Base-by-base conservation (phyloP, 1,140 invertebrate species). In the Ceratosolen solmsi region DNA sequence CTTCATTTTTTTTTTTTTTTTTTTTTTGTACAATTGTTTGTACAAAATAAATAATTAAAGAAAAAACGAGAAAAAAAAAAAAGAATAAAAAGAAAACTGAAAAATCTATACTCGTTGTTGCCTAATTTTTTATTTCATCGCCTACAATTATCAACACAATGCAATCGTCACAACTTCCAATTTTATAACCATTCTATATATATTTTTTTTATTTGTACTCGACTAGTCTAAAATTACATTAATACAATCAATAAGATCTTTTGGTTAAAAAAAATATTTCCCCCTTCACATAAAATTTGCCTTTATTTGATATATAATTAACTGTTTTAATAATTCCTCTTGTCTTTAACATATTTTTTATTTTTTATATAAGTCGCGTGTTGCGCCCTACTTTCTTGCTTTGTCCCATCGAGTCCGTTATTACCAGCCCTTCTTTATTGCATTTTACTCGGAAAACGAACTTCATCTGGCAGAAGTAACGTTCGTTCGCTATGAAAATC, bases 11-110 rank as follows among this genome's bases (percentile, higher is more conserved):
- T 83, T 86, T 89, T 83, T 82, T 81, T 81, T 84, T 84, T 83
- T 86, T 89, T 83, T 84, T 83, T 86, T 89, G 87, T 90, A 89
- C 89, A 89, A 84, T 89, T 89, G 73, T 86, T 87, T 88, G 88
- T 90, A 87, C 87, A 87, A 81, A 88, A 85, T n/a, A n/a, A n/a
- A n/a, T n/a, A n/a, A n/a, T n/a, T n/a, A n/a, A n/a, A n/a, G n/a
- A n/a, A n/a, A n/a, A n/a, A n/a, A n/a, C n/a, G n/a, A n/a, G n/a
- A n/a, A 86, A 87, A 82, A 87, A 86, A 83, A 54, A 5, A 54
- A 54, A 8, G 17, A 84, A 83, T 79, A 85, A 86, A 83, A 86
- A 83, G 80, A 82, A 84, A 82, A 84, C 68, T 73, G 78, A 84
- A 84, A 85, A 84, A 79, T 30, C 33, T 68, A 49, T 78, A 51